Evolutionary conservation across 2,797 vertebrate species (phyloP).

Genomic region (Lepilemur septentrionalis): DNA sequence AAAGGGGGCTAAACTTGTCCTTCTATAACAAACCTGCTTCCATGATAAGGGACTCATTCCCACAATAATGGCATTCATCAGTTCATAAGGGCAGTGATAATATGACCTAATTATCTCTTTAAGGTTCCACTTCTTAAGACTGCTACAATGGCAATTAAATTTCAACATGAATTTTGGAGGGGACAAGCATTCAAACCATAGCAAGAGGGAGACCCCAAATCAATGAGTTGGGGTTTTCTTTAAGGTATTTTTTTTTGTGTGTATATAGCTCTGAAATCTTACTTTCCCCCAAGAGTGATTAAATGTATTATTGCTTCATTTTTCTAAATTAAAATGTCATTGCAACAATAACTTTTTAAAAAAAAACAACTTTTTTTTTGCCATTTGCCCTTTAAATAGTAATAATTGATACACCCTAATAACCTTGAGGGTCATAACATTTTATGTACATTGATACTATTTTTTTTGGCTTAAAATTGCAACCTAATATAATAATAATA

Average conservation of each 20-base stretch:
- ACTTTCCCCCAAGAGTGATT: not conserved
- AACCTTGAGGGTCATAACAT: not conserved
- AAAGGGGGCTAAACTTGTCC: not conserved
- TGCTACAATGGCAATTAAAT: not conserved
- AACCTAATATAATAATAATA: not conserved
- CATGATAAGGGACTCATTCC: not conserved
- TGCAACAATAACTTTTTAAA: not conserved
- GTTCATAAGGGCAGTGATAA: not conserved
- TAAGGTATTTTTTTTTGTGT: not conserved
- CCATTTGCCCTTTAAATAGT: not conserved
- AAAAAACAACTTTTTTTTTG: not conserved
- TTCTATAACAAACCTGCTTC: not conserved
- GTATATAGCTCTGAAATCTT: not conserved
- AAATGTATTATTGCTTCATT: not conserved
- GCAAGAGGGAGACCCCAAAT: not conserved
- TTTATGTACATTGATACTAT: not conserved
- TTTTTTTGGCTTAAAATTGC: constrained; percentile 1
- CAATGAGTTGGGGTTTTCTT: not conserved
- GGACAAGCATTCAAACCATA: not conserved
- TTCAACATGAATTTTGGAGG: not conserved
- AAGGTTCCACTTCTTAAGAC: not conserved
- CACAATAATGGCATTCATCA: not conserved
- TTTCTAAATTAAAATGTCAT: not conserved
- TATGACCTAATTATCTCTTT: not conserved
- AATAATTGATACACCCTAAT: not conserved